phyloP scores from a whole-genome alignment of 2,888 invertebrate genomes.

The Diadegma fenestrale region DNA sequence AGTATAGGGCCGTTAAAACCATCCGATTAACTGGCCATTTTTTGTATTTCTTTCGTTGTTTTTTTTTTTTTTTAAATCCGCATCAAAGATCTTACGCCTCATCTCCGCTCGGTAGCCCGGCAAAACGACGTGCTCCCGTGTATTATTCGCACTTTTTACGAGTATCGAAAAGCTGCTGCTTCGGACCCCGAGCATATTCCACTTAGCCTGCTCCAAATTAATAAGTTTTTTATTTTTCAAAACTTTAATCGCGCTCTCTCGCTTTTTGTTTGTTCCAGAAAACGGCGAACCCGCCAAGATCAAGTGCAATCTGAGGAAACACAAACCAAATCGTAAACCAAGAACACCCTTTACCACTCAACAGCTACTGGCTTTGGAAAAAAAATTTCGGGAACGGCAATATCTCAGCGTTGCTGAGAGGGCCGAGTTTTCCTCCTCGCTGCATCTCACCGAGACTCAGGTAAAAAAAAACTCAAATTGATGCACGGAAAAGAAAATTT shows the following conservation, averaged over 20 bases:
- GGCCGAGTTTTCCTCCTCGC: slow-evolving; percentile 97
- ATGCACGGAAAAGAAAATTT: no score
- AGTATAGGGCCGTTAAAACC: slow-evolving; percentile 34
- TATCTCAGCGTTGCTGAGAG: slow-evolving; percentile 99
- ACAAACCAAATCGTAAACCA: slow-evolving; percentile 99
- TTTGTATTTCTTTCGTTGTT: no score
- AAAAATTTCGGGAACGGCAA: slow-evolving; percentile 98
- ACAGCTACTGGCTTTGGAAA: slow-evolving; percentile 96
- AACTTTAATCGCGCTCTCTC: not conserved
- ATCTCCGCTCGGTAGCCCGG: slow-evolving; percentile 54
- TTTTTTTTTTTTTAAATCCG: slow-evolving; percentile 1
- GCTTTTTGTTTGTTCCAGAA: slow-evolving; percentile 85
- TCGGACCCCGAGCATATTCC: slow-evolving; percentile 14
- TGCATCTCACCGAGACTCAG: slow-evolving; percentile 97
- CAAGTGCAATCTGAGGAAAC: slow-evolving; percentile 96
- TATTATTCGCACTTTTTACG: slow-evolving; percentile 53
- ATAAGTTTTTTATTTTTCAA: slow-evolving; percentile 24
- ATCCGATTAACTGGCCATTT: slow-evolving; percentile 41
- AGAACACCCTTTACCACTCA: slow-evolving; percentile 99
- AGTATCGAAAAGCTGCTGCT: slow-evolving; percentile 29
- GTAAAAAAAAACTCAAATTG: no score
- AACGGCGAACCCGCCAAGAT: slow-evolving; percentile 93
- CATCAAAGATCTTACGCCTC: slow-evolving; percentile 25
- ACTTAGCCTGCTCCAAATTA: slow-evolving; percentile 64
- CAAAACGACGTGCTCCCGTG: slow-evolving; percentile 1